A percentile compares a stretch with the other conserved stretches of the same genome.
These are phyloP conservation scores for Vanacampus margaritifer DNA, from an alignment of 2,113 vertebrate genomes.

Conservation along the genomic window DNA sequence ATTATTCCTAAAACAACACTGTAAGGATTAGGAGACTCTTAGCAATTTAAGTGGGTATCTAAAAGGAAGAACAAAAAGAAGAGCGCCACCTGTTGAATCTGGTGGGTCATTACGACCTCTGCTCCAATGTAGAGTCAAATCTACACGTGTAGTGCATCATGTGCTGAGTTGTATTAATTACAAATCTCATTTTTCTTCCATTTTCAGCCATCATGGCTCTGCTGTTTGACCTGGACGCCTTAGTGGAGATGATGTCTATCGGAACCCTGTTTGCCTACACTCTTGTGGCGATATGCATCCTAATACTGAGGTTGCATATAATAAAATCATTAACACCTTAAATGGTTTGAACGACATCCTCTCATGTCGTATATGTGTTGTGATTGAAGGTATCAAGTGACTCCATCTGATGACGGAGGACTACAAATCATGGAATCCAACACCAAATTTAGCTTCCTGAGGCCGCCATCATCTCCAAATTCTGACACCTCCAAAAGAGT, in stretches of 20 bases:
- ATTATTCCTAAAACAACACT: no score
- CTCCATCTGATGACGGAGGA: conserved; percentile 35
- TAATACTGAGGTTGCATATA: conserved; percentile 79
- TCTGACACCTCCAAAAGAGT: conserved; percentile 64
- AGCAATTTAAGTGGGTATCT: no score
- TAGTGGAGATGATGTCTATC: conserved; percentile 86
- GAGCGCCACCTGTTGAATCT: neutral
- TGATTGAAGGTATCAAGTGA: conserved; percentile 69
- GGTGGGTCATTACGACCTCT: neutral
- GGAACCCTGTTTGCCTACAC: conserved; percentile 84
- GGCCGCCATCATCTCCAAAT: conserved; percentile 55
- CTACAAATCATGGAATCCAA: conserved; percentile 11
- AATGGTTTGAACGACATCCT: neutral
- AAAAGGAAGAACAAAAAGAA: no score
- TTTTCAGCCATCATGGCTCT: conserved; percentile 80
- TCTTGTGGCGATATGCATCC: conserved; percentile 80
- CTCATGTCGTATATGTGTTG: neutral
- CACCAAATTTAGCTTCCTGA: conserved; percentile 54
- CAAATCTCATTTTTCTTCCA: neutral
- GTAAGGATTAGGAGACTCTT: no score
- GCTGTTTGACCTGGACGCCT: conserved; percentile 80
- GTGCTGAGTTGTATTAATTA: neutral
- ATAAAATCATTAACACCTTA: neutral
- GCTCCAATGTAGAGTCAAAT: neutral
- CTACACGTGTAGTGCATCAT: neutral